phyloP scores from a whole-genome alignment of 2,113 vertebrate species.

The Oryctolagus cuniculus region mOryCun1.1 NC_091449.1:58332501-58333000 shows the following conservation, averaged over 20 bases:
- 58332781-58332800: background rate
- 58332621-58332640: constrained; percentile 34
- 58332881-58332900: background rate
- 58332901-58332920: constrained; percentile 27
- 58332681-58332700: background rate
- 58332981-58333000: background rate
- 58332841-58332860: constrained; percentile 52
- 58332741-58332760: constrained; percentile 24
- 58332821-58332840: constrained; percentile 16
- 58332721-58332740: constrained; percentile 12
- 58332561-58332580: constrained; percentile 12
- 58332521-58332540: constrained; percentile 70
- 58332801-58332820: background rate
- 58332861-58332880: background rate
- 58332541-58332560: background rate
- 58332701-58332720: constrained; percentile 53
- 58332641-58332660: background rate
- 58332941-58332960: background rate
- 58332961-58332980: background rate
- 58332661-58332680: background rate
- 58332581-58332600: constrained; percentile 31
- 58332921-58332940: constrained; percentile 36
- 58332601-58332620: constrained; percentile 27
- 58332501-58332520: constrained; percentile 56
- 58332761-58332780: background rate